These are phyloP conservation scores for Oncorhynchus mykiss DNA, from an alignment of 2,113 vertebrate genomes.

Conservation along the genomic window DNA sequence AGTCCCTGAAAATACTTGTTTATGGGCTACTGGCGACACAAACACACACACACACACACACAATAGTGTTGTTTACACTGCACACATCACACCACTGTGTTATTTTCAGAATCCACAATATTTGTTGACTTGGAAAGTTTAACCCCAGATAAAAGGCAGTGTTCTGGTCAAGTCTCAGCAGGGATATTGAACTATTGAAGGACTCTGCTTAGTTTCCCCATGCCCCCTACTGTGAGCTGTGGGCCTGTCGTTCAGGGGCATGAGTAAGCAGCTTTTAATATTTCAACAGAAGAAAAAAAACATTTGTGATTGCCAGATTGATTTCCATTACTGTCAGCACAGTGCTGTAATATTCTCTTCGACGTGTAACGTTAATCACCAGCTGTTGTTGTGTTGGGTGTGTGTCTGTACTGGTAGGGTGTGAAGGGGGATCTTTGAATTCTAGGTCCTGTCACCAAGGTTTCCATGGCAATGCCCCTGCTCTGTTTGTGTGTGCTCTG, in stretches of 20 bases:
- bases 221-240: neutral
- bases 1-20: no score
- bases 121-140: neutral
- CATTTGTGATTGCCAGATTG: neutral
- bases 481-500: no score
- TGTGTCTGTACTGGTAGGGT: neutral
- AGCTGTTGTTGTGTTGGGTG: neutral
- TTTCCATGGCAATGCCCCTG: conserved; percentile 25
- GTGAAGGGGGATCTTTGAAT: neutral
- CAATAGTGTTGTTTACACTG: neutral
- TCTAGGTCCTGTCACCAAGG: neutral
- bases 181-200: neutral
- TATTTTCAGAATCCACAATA: neutral
- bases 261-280: conserved; percentile 15
- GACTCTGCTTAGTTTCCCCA: no score
- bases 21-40: neutral
- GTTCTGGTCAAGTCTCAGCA: neutral
- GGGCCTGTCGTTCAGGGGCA: conserved; percentile 5
- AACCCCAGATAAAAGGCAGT: neutral
- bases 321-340: conserved; percentile 6
- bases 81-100: no score
- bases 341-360: neutral
- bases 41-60: neutral
- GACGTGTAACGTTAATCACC: neutral
- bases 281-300: conserved; percentile 1